phyloP scores from a whole-genome alignment of 2,888 invertebrate genomes.

The Apamea crenata region DNA sequence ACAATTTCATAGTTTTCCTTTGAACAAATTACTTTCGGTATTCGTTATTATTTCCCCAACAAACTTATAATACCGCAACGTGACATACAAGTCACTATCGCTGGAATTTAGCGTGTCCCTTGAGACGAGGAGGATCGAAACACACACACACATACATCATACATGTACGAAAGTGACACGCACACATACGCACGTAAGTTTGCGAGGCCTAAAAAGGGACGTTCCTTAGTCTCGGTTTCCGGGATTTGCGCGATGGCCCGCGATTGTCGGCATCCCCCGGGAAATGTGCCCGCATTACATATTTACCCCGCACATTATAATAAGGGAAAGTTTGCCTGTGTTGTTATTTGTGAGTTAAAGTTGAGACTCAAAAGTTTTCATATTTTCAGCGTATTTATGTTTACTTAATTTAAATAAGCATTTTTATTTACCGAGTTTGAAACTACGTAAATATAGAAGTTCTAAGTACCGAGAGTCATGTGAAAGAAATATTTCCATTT shows the following conservation, averaged over 20 bases:
- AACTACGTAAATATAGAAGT: background rate
- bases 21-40: constrained; percentile 37
- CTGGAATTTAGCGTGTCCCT: constrained; percentile 48
- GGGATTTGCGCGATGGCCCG: constrained; percentile 52
- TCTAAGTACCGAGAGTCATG: constrained; percentile 18
- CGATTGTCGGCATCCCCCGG: constrained; percentile 53
- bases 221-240: constrained; percentile 54
- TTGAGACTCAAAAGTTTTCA: constrained; percentile 18
- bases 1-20: constrained; percentile 18
- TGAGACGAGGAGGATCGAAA: constrained; percentile 39
- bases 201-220: constrained; percentile 45
- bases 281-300: constrained; percentile 59
- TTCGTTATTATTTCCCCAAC: constrained; percentile 38
- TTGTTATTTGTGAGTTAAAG: constrained; percentile 44
- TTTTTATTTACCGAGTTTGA: constrained; percentile 4
- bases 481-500: constrained; percentile 31
- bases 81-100: constrained; percentile 45
- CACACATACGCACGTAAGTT: constrained; percentile 32
- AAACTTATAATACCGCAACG: constrained; percentile 42
- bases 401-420: constrained; percentile 4
- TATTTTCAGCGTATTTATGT: constrained; percentile 7
- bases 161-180: background rate
- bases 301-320: constrained; percentile 61
- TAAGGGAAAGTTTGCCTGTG: constrained; percentile 49
- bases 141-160: constrained; percentile 1